These are phyloP conservation scores for Mya arenaria DNA, from an alignment of 1,140 invertebrate genomes.

Conservation along the genomic window DNA sequence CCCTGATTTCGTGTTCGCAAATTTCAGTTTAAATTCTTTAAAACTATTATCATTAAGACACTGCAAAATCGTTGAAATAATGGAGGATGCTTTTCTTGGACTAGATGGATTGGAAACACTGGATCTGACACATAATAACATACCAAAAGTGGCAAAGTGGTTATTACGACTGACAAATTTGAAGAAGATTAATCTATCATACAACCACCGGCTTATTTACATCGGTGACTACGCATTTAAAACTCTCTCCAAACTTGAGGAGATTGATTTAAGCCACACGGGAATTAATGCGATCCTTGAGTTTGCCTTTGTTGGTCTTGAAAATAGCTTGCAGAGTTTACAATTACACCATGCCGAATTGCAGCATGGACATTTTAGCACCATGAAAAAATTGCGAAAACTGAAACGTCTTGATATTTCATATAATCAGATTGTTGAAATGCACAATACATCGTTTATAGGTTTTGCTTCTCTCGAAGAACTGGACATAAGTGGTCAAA, in stretches of 20 bases:
- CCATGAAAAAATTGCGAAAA: constrained; percentile 33
- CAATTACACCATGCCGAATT: constrained; percentile 29
- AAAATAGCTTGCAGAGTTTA: constrained; percentile 18
- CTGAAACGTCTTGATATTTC: constrained; percentile 34
- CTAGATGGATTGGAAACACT: constrained; percentile 21
- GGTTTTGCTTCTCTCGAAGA: constrained; percentile 39
- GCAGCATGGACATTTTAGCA: constrained; percentile 33
- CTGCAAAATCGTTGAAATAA: constrained; percentile 39
- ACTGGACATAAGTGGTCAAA: constrained; percentile 44
- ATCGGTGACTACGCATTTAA: constrained; percentile 36
- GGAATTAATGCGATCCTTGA: constrained; percentile 13
- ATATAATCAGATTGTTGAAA: constrained; percentile 41
- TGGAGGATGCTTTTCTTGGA: constrained; percentile 9
- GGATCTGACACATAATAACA: constrained; percentile 39
- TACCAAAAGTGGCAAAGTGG: constrained; percentile 11
- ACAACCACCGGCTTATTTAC: constrained; percentile 35
- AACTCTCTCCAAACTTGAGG: constrained; percentile 11
- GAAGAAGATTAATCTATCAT: constrained; percentile 36
- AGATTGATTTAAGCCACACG: constrained; percentile 39
- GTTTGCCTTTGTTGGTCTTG: constrained; percentile 25
- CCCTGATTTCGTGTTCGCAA: constrained; percentile 23
- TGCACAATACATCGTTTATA: constrained; percentile 47
- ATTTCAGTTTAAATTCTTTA: constrained; percentile 16
- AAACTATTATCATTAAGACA: constrained; percentile 14
- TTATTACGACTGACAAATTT: constrained; percentile 26